A percentile compares a stretch with the other conserved stretches of the same genome.
Conservation (phyloP, 1,140 invertebrate species). For the Helicoverpa armigera region DNA sequence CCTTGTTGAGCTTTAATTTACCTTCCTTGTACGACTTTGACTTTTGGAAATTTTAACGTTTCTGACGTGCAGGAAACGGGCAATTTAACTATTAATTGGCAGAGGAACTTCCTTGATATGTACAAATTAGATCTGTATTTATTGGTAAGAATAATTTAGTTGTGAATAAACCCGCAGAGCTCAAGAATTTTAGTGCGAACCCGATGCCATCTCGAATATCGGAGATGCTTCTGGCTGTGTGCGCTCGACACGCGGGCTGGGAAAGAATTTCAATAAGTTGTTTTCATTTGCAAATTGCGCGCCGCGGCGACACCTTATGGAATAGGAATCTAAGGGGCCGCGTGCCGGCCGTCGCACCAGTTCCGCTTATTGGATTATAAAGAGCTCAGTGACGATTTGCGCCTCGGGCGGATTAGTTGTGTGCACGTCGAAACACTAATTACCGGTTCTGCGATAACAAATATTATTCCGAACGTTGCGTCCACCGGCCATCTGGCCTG, state of each 20-base stretch:
- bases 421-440: too few relatives aligned
- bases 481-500: too few relatives aligned
- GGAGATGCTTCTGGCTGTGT: constrained; percentile 63
- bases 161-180: constrained; percentile 30
- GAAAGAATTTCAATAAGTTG: constrained; percentile 86
- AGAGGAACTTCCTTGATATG: constrained; percentile 2
- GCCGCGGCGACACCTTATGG: constrained; percentile 83
- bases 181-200: constrained; percentile 54
- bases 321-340: constrained; percentile 78
- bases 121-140: not conserved
- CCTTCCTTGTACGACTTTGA: constrained; percentile 23
- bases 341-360: constrained; percentile 66
- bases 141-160: constrained; percentile 14
- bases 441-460: too few relatives aligned
- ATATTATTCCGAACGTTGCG: too few relatives aligned
- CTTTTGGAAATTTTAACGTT: not conserved
- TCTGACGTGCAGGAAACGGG: not conserved
- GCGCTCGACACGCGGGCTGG: constrained; percentile 65
- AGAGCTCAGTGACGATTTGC: constrained; percentile 51
- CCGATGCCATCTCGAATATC: constrained; percentile 68
- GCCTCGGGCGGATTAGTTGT: too few relatives aligned
- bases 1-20: constrained; percentile 13
- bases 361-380: constrained; percentile 81
- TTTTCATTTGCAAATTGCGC: constrained; percentile 86
- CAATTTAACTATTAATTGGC: not conserved